These are phyloP conservation scores for Eulimnadia texana DNA, from an alignment of 1,140 invertebrate genomes.

Conservation along the genomic window DNA sequence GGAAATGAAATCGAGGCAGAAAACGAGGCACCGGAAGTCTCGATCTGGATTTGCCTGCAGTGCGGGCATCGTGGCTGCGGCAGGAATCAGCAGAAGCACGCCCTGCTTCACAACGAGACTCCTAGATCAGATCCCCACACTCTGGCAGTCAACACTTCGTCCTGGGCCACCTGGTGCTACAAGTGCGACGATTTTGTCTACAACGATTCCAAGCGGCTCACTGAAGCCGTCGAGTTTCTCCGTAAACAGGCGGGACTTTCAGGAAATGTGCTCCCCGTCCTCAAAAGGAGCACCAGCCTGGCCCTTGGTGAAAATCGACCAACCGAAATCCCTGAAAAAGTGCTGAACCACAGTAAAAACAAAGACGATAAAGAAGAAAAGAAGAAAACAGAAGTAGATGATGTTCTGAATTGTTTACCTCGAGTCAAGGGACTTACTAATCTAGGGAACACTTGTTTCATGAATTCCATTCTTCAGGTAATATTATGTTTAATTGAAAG, in stretches of 20 bases:
- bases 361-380: constrained; percentile 2
- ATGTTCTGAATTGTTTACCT: constrained; percentile 18
- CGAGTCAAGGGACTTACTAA: constrained; percentile 28
- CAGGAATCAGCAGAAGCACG: constrained; percentile 50
- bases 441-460: constrained; percentile 47
- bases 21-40: constrained; percentile 17
- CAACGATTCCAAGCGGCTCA: constrained; percentile 24
- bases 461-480: constrained; percentile 34
- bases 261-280: constrained; percentile 11
- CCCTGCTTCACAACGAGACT: constrained; percentile 55
- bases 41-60: constrained; percentile 44
- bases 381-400: constrained; percentile 18
- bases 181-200: constrained; percentile 30
- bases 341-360: too few species aligned
- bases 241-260: constrained; percentile 16
- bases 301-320: background rate
- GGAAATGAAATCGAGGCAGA: constrained; percentile 2
- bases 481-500: constrained; percentile 32
- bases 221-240: constrained; percentile 16
- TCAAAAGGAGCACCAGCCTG: background rate
- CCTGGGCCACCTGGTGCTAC: constrained; percentile 55
- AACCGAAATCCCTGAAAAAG: too few species aligned
- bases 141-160: constrained; percentile 51
- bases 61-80: constrained; percentile 62
- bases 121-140: constrained; percentile 59